Evolutionary conservation across 2,797 vertebrate species (phyloP), one percentile per base, ranked within the genome.

Genomic region (Poeciliopsis gracilis): DNA sequence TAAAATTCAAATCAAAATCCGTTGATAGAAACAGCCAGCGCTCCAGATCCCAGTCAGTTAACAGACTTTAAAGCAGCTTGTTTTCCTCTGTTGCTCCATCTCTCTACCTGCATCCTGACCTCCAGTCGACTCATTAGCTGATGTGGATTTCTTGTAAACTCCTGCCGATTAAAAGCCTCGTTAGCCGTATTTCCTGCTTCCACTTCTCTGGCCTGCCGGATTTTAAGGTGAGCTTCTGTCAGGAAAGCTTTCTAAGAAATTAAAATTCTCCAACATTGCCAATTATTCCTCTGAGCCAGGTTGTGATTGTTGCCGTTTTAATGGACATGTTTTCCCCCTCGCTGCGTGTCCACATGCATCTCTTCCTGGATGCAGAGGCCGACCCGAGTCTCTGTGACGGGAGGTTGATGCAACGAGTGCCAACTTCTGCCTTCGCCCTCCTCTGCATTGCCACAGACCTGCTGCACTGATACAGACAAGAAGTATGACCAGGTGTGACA

Each of bases 381-480:
- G 74, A 84, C 6, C 7, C 57, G 73, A 61, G 72, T 79, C 33
- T 47, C 43, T n/a, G 45, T 77, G 91, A 84, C 81, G 66, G 67
- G 53, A 90, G 87, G 91, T 87, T 88, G 90, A 93, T 90, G 87
- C 4, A 67, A 86, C 82, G 47, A 28, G 75, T 43, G 20, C 76
- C 72, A 15, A 51, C 43, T 28, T 84, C 87, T 85, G 81, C 85
- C 72, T 84, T 79, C 63, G n/a, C 82, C 67, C 79, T 81, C 72
- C 75, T 83, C 74, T 59, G 74, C 16, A 33, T 89, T 90, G 80
- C 59, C 72, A 1, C 59, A 73, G 82, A 90, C 76, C 86, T 67
- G 87, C 90, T 91, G 90, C 87, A 90, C 88, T 92, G 92, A 92
- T 91, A 92, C 80, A 76, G 83, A 86, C 90, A 84, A 85, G 87